Evolutionary conservation across 1,140 invertebrate genomes (phyloP), one percentile per base, ranked within the genome.

Genomic region (Cherax quadricarinatus): DNA sequence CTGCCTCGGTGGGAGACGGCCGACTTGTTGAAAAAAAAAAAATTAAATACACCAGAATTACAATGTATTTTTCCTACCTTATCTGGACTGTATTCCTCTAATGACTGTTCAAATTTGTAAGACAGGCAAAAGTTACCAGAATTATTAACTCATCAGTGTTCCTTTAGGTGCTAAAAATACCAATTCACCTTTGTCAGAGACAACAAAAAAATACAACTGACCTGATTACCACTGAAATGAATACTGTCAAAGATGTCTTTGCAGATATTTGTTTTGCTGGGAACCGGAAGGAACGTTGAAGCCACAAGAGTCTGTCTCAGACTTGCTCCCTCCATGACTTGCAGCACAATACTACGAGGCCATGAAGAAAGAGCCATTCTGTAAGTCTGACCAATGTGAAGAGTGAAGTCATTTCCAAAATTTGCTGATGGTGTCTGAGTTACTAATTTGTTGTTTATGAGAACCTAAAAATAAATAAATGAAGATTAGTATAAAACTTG

Each of bases 391-490:
- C 75, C 85, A 48, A 91, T 30, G 70, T 49, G 75, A 0, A 91
- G 48, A 1, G 84, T 86, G 78, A 91, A 91, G 21, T 86, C 84
- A 51, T 66, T 66, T 10, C 75, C 90, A 30, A 87, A 51, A 51
- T 24, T 62, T 24, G 85, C 30, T 10, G 75, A 79, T 51, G 90
- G 48, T 51, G 90, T 86, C 24, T 91, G 84, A 3, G 90, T 91
- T 48, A 91, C 90, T 53, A 91, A 7, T 60, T 91, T 91, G 60
- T 86, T 91, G 78, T 91, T 91, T 30, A 91, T 81, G 24, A 91
- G 79, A 21, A 91, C 78, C 90, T 91, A 75, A n/a, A 79, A 12
- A 24, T 0, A 78, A 57, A 48, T 49, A 66, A 66, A 66, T 66
- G 5, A 66, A 18, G 18, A 66, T 66, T 66, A 12, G 21, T 66